A percentile compares a stretch with the other conserved stretches of the same genome.
Conservation (phyloP, 2,113 vertebrate genomes). For the Petroica traversi region DNA sequence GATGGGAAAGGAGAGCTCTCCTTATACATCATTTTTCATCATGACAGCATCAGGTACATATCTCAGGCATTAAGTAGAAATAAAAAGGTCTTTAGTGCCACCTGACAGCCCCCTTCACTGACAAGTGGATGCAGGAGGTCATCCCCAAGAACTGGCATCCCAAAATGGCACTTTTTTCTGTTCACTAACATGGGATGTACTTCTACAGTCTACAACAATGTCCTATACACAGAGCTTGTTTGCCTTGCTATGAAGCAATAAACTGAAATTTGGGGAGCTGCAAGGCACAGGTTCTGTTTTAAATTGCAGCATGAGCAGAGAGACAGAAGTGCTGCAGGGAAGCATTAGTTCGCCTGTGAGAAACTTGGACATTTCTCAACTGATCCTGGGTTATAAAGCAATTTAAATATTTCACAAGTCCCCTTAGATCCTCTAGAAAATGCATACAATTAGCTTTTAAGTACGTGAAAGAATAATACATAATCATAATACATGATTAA, state of each 20-base stretch:
- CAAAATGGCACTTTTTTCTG: not conserved
- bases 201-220: not conserved
- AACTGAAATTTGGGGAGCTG: not conserved
- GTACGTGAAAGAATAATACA: constrained; percentile 1
- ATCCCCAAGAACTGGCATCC: not conserved
- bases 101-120: not conserved
- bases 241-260: not conserved
- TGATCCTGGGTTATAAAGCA: not conserved
- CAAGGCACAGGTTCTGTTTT: not conserved
- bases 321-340: not conserved
- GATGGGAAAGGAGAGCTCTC: not conserved
- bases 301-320: not conserved
- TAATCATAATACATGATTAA: constrained; percentile 14
- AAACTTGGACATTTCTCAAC: constrained; percentile 4
- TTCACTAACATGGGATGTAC: not conserved
- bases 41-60: not conserved
- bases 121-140: not conserved
- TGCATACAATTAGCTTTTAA: constrained; percentile 26
- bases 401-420: constrained; percentile 20
- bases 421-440: constrained; percentile 6
- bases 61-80: not conserved
- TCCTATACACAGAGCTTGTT: not conserved
- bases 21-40: not conserved
- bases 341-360: not conserved
- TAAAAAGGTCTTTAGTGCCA: not conserved